A percentile compares a stretch with the other conserved stretches of the same genome.
phyloP scores from a whole-genome alignment of 2,113 vertebrate genomes.

The Stegostoma tigrinum region DNA sequence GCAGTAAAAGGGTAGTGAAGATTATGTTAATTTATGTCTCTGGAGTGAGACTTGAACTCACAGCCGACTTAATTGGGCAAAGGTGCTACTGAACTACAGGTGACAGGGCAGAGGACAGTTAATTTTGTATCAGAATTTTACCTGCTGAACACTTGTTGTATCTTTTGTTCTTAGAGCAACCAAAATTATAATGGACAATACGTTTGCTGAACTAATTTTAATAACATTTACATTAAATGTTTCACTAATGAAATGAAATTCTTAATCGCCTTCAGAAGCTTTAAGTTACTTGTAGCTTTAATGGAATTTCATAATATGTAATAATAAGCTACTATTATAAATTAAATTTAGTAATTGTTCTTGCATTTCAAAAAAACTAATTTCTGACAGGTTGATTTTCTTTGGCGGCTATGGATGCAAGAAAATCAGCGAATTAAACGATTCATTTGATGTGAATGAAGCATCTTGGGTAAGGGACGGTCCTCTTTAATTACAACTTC shows the following conservation, averaged over 20 bases:
- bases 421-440: slow-evolving; percentile 65
- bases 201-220: neutral
- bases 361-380: slow-evolving; percentile 1
- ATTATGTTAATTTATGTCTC: neutral
- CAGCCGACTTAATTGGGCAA: neutral
- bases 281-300: neutral
- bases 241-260: neutral
- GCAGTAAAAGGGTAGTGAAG: neutral
- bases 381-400: slow-evolving; percentile 71
- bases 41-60: neutral
- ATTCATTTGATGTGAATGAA: slow-evolving; percentile 82
- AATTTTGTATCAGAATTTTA: neutral
- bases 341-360: neutral
- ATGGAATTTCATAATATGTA: neutral
- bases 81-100: neutral
- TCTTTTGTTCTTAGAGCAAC: neutral
- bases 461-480: slow-evolving; percentile 78
- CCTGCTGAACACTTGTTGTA: neutral
- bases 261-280: neutral
- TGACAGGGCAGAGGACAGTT: neutral
- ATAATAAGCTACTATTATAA: neutral
- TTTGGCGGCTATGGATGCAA: slow-evolving; percentile 93
- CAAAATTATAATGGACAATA: neutral
- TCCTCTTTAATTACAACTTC: neutral
- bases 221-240: neutral